Conservation (phyloP, 2,888 invertebrate genomes). For the Phengaris arion region DNA sequence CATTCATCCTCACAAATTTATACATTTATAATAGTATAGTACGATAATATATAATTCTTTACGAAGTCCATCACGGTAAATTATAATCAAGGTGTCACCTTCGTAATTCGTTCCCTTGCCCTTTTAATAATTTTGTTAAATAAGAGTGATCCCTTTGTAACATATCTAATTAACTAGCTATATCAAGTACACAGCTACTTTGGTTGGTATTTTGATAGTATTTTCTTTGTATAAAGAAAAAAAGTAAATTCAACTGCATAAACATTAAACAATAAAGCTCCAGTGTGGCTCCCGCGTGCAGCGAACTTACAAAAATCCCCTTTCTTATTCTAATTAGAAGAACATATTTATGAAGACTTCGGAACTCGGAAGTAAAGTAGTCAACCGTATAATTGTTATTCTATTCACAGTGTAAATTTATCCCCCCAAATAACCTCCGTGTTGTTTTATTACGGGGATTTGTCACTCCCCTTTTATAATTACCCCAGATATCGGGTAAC, state of each 20-base stretch:
- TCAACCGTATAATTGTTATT: slow-evolving; percentile 80
- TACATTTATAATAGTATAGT: no score
- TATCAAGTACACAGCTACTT: no score
- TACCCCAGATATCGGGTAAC: slow-evolving; percentile 72
- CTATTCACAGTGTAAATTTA: slow-evolving; percentile 79
- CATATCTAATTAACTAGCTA: no score
- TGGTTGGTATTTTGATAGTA: no score
- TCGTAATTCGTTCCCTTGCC: no score
- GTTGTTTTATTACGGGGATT: slow-evolving; percentile 79
- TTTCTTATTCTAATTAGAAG: slow-evolving; percentile 24
- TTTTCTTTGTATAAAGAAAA: no score
- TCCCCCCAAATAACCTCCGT: slow-evolving; percentile 76
- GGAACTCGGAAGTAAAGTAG: slow-evolving; percentile 54
- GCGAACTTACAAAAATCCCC: slow-evolving; percentile 2
- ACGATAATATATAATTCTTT: no score
- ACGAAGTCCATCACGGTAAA: no score
- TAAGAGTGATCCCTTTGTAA: no score
- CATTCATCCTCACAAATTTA: no score
- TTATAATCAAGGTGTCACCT: no score
- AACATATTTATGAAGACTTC: slow-evolving; percentile 34
- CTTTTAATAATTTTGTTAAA: no score
- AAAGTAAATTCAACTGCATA: slow-evolving; percentile 5
- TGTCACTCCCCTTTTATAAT: slow-evolving; percentile 78
- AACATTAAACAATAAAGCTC: background rate
- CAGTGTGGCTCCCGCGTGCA: background rate